Evolutionary conservation across 2,797 vertebrate species (phyloP).

Genomic region (Tragopan temminckii): DNA sequence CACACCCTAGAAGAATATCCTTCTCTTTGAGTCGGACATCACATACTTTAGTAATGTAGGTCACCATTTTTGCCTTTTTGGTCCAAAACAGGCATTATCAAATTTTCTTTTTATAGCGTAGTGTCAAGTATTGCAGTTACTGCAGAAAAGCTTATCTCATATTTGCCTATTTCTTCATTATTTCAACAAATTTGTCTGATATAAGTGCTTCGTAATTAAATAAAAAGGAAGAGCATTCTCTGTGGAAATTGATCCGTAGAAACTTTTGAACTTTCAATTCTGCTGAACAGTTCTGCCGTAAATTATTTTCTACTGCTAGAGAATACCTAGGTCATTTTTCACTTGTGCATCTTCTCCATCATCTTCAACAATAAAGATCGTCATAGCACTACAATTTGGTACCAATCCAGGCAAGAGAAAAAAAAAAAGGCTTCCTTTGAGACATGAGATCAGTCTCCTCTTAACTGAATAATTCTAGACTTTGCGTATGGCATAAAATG

Average conservation of each 20-base stretch:
- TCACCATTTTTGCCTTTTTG: background rate
- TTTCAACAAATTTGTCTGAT: background rate
- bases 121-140: background rate
- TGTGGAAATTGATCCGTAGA: background rate
- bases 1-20: background rate
- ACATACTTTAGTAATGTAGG: background rate
- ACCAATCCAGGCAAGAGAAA: background rate
- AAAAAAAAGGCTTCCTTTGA: background rate
- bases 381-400: background rate
- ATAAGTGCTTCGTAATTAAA: background rate
- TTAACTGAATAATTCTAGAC: background rate
- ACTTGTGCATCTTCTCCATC: background rate
- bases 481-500: fast-evolving
- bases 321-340: background rate
- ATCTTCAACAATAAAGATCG: background rate
- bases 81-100: background rate
- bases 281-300: background rate
- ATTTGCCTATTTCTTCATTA: background rate
- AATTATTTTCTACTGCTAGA: background rate
- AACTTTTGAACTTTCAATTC: background rate
- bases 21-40: background rate
- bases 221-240: background rate
- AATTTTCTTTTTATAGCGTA: background rate
- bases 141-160: background rate
- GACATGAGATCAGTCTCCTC: background rate